A percentile compares a stretch with the other conserved stretches of the same genome.
phyloP scores from a whole-genome alignment of 2,797 vertebrate species.

The Xenops minutus region DNA sequence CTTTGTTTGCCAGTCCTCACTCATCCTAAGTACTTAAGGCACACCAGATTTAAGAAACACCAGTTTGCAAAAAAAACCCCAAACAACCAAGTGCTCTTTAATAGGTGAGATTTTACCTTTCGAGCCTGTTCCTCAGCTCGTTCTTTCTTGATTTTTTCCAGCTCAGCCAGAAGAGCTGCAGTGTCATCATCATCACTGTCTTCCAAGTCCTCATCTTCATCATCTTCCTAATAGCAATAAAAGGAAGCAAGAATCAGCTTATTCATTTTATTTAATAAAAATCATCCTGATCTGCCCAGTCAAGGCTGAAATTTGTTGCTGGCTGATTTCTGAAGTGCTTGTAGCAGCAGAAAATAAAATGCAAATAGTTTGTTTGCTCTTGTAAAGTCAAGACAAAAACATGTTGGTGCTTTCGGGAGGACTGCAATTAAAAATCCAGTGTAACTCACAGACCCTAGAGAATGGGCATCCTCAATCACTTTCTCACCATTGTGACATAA shows the following conservation, averaged over 20 bases:
- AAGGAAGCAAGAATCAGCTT: not conserved
- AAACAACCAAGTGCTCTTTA: not conserved
- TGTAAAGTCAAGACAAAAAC: not conserved
- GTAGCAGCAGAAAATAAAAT: not conserved
- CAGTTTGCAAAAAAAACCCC: not conserved
- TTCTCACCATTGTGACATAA: not conserved
- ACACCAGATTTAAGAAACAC: not conserved
- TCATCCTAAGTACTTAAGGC: not conserved
- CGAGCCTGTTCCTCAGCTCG: conserved; percentile 95
- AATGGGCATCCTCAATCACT: not conserved
- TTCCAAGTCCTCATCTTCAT: conserved; percentile 90
- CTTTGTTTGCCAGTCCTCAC: not conserved
- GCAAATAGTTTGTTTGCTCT: not conserved
- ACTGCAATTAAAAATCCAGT: not conserved
- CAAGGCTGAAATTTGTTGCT: not conserved
- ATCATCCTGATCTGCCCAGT: not conserved
- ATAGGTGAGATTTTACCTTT: conserved; percentile 79
- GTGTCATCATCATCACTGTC: conserved; percentile 94
- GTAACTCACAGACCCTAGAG: not conserved
- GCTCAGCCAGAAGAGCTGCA: conserved; percentile 94
- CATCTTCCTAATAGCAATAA: conserved; percentile 72
- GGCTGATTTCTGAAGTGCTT: not conserved
- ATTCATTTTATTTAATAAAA: not conserved
- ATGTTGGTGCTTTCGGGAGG: not conserved
- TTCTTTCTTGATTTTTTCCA: conserved; percentile 99